Base-by-base conservation (phyloP, 2,888 invertebrate genomes). In the Anoncus sp. region DNA sequence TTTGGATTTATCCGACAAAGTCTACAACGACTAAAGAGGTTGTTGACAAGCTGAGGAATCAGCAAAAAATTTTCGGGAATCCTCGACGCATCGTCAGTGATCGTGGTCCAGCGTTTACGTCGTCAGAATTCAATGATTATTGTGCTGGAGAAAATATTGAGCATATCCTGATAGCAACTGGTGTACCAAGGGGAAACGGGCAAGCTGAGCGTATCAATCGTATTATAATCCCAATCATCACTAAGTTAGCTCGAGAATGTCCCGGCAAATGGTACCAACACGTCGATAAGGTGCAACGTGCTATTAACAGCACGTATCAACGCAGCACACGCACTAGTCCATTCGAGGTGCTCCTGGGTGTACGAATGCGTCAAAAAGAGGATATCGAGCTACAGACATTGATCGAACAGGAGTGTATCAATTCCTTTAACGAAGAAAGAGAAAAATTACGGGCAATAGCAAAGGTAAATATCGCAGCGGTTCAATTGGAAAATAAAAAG, bases 1-100 rank as follows among this genome's bases (percentile, higher is more conserved):
- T 76, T 0, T 88, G 87, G 88, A 40, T 88, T 5, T 88, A 87
- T 74, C 80, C 85, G 1, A 86, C 85, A 0, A 88, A 86, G 70
- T 78, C 86, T 0, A 87, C 85, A 0, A 81, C 75, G 1, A 12
- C 85, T 0, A 80, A 81, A n/a, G 85, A 87, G 55, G 74, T 67
- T 0, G 1, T 81, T 1, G 62, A 76, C 10, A 27, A 69, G 14
- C 18, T 82, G 6, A 43, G 14, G 2, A 70, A 16, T 9, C 81
- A 83, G 35, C 59, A 81, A 5, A 53, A 62, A 0, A 16, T 76
- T 0, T 84, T 84, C n/a, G 80, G 81, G 0, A 81, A 82, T 51
- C 82, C 81, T 3, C 7, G 43, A 6, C 53, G 74, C 1, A 74
- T 78, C 6, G 81, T 86, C 7, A 79, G 80, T 7, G 87, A 85